A percentile compares a stretch with the other conserved stretches of the same genome.
Evolutionary conservation across 1,140 invertebrate genomes (phyloP).

Genomic region (Listronotus bonariensis): DNA sequence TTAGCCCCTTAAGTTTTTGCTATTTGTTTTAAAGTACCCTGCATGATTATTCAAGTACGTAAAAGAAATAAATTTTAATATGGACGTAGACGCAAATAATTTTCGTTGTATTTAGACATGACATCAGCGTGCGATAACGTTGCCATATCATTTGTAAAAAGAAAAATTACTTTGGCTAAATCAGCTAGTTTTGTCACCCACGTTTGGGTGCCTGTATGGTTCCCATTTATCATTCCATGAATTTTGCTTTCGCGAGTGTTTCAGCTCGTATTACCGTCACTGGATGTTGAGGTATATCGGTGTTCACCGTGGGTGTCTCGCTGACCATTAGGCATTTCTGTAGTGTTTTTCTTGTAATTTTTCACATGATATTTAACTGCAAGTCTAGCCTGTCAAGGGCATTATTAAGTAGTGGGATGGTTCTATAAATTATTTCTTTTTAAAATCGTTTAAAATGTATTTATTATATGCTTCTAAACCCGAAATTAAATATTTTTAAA

Average conservation of each 20-base stretch:
- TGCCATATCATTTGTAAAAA: slow-evolving; percentile 9
- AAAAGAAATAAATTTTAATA: too few relatives aligned
- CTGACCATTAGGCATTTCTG: slow-evolving; percentile 18
- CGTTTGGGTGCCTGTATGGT: neutral
- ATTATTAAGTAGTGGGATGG: slow-evolving; percentile 8
- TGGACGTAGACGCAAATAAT: too few relatives aligned
- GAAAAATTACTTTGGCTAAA: slow-evolving; percentile 3
- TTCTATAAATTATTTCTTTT: too few relatives aligned
- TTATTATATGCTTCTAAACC: too few relatives aligned
- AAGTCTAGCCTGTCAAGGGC: slow-evolving; percentile 11
- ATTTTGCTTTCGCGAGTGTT: slow-evolving; percentile 12
- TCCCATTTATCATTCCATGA: slow-evolving; percentile 5
- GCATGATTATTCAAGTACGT: too few relatives aligned
- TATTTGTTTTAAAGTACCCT: too few relatives aligned
- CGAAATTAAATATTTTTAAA: too few relatives aligned
- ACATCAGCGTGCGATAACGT: slow-evolving; percentile 5
- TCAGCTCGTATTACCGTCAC: slow-evolving; percentile 13
- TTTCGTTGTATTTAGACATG: neutral
- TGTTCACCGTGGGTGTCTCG: slow-evolving; percentile 10
- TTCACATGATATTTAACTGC: slow-evolving; percentile 18
- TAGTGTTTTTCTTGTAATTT: slow-evolving; percentile 9
- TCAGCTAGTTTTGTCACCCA: slow-evolving; percentile 17
- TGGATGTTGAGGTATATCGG: slow-evolving; percentile 5
- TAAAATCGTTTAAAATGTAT: too few relatives aligned
- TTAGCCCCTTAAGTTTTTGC: too few relatives aligned